phyloP scores from a whole-genome alignment of 1,140 invertebrate species.

The Colletes latitarsis region DNA sequence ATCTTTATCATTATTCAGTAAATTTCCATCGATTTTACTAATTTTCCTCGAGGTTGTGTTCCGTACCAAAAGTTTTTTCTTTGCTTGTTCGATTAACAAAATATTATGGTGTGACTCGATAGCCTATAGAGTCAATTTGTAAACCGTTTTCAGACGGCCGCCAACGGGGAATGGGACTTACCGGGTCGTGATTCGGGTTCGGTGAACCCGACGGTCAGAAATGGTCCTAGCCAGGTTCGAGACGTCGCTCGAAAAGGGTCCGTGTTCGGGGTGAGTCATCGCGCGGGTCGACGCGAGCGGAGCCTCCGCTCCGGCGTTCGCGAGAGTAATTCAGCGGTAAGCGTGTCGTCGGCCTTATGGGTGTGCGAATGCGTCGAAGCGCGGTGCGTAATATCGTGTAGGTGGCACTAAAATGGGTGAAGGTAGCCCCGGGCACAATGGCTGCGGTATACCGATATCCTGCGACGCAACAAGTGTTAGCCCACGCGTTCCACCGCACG shows the following conservation, averaged over 20 bases:
- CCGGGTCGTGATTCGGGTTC: conserved; percentile 16
- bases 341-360: conserved; percentile 20
- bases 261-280: conserved; percentile 33
- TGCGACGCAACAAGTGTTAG: conserved; percentile 68
- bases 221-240: conserved; percentile 25
- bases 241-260: conserved; percentile 25
- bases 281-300: conserved; percentile 1
- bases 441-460: conserved; percentile 36
- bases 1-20: too few species aligned
- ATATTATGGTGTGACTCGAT: too few species aligned
- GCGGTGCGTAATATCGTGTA: conserved; percentile 58
- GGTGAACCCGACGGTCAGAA: conserved; percentile 25
- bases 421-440: conserved; percentile 66
- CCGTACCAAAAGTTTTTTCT: too few species aligned
- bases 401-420: conserved; percentile 73
- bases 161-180: background rate
- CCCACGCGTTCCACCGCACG: conserved; percentile 56
- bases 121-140: too few species aligned
- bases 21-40: too few species aligned
- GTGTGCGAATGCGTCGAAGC: conserved; percentile 14
- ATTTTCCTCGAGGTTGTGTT: too few species aligned
- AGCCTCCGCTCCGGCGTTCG: background rate
- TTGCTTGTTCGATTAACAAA: too few species aligned
- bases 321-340: conserved; percentile 32
- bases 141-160: background rate